Base-by-base conservation (phyloP, 2,797 vertebrate species). In the Babyrousa celebensis region DNA sequence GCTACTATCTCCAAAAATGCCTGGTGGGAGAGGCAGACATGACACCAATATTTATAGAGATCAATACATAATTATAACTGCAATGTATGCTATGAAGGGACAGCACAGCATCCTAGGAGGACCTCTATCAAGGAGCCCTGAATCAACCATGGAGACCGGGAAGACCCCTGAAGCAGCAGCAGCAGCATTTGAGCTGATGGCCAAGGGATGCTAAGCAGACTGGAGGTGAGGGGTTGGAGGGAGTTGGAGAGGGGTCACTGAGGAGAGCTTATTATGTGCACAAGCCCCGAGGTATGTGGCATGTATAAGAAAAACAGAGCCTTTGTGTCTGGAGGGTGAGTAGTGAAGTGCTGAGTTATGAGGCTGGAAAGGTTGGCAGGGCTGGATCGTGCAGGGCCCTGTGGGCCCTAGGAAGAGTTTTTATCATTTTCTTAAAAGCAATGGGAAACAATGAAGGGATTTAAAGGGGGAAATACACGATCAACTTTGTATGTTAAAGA, bases 11-110 rank as follows among this genome's bases (percentile, higher is more conserved):
- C 25, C n/a, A 36, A 29, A 29, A 68, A 79, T 1, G 65, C 60
- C 95, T 43, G 27, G 74, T 32, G 65, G 27, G 68, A 70, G 60
- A 88, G 85, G 79, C 83, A 94, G 93, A 85, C 85, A 9, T 18
- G 83, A 79, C 70, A 25, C 70, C 91, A 96, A 88, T 80, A 96
- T 83, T 97, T 83, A 94, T 67, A 82, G 77, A 90, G 82, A 78
- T 25, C 78, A 89, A 72, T 1, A 56, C 48, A 36, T 75, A 70
- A 91, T 89, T 94, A 71, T 29, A 92, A 87, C 62, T 52, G 80
- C 36, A 36, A 58, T 68, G 65, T 25, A 40, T 1, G 15, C 91
- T 54, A 14, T 18, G 75, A 93, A 87, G 67, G 65, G 77, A 48
- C 84, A 85, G 62, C 67, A 48, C 48, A 2, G 29, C 3, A 43